A percentile compares a stretch with the other conserved stretches of the same genome.
Evolutionary conservation across 92 coral and sea anemone genomes (phyloP).

Genomic region (Heteractis magnifica): DNA sequence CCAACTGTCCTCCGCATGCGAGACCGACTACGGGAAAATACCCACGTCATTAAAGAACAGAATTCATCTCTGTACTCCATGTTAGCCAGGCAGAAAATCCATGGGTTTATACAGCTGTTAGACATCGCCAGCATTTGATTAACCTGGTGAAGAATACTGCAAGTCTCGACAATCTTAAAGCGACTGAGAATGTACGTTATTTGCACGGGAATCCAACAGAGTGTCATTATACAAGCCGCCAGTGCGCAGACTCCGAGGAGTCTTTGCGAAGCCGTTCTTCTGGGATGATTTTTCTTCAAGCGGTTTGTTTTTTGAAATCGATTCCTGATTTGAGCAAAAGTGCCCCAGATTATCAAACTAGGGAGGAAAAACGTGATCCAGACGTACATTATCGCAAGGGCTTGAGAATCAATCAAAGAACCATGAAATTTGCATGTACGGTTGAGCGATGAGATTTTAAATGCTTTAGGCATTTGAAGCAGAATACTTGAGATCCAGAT

Average conservation of each 20-base stretch:
- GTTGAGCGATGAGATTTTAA: constrained; percentile 9
- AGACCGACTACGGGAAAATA: not conserved
- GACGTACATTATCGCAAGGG: constrained; percentile 29
- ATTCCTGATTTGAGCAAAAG: constrained; percentile 36
- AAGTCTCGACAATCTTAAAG: constrained; percentile 26
- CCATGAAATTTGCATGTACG: constrained; percentile 1
- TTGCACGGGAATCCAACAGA: constrained; percentile 66
- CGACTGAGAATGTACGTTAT: constrained; percentile 48
- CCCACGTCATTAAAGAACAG: not conserved
- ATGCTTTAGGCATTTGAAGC: constrained; percentile 16
- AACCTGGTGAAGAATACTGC: constrained; percentile 39
- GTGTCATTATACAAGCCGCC: constrained; percentile 58
- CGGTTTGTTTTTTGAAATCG: constrained; percentile 11
- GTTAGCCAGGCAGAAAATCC: constrained; percentile 60
- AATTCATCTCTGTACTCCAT: constrained; percentile 31
- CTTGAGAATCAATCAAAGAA: constrained; percentile 13
- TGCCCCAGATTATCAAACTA: constrained; percentile 28
- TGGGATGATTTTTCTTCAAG: not conserved
- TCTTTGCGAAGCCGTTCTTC: constrained; percentile 27
- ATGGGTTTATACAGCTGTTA: constrained; percentile 57
- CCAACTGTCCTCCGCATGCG: not conserved
- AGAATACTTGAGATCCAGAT: constrained; percentile 22
- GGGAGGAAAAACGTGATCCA: constrained; percentile 41
- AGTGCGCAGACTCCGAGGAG: constrained; percentile 67
- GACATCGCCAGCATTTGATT: constrained; percentile 42